Percentiles rank a stretch among this genome's conserved stretches.
Evolutionary conservation across 2,888 invertebrate genomes (phyloP).

Genomic region (Drosophila peninsularis): DNA sequence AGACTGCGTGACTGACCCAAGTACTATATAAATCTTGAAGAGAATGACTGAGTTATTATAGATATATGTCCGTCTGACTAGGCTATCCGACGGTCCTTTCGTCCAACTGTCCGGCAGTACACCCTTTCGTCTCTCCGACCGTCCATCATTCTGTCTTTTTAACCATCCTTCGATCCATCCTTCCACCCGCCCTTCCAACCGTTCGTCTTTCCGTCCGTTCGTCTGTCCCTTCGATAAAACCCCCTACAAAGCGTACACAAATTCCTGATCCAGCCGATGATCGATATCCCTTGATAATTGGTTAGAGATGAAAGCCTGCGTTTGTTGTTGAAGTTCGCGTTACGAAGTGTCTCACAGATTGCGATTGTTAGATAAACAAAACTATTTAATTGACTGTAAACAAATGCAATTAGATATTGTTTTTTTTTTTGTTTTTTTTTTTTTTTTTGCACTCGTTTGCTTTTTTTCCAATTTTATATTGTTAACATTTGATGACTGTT

Average conservation of each 20-base stretch:
- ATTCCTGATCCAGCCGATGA: too few relatives aligned
- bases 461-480: constrained; percentile 32
- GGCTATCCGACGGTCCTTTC: too few relatives aligned
- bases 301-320: background rate
- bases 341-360: background rate
- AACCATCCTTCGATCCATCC: background rate
- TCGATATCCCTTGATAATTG: constrained; percentile 4
- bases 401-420: constrained; percentile 25
- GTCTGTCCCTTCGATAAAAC: too few relatives aligned
- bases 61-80: too few relatives aligned
- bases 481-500: constrained; percentile 40
- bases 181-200: too few relatives aligned
- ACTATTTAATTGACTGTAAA: constrained; percentile 14
- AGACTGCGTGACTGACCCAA: too few relatives aligned
- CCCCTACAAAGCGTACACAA: too few relatives aligned
- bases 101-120: too few relatives aligned
- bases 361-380: background rate
- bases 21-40: too few relatives aligned
- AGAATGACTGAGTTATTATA: too few relatives aligned
- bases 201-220: background rate
- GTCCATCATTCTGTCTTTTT: background rate
- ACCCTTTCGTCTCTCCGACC: background rate
- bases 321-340: background rate
- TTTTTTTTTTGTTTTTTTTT: constrained; percentile 25
- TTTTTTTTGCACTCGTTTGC: constrained; percentile 17